These are phyloP conservation scores for Caenorhabditis plicata DNA, from an alignment of 2,888 invertebrate species.

Conservation along the genomic window DNA sequence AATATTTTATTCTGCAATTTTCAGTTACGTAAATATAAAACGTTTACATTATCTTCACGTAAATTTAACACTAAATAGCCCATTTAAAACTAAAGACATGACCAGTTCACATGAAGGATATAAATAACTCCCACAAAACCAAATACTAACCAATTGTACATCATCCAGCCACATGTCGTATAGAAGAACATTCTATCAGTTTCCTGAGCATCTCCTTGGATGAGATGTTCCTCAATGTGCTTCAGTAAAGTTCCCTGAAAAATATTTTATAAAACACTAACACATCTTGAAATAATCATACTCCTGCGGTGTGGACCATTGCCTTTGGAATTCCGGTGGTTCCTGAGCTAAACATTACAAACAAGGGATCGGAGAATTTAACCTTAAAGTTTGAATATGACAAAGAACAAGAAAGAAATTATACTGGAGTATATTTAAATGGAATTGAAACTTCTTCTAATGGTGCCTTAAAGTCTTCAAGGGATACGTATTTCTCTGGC, in stretches of 20 bases:
- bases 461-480: constrained; percentile 32
- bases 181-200: constrained; percentile 71
- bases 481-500: constrained; percentile 24
- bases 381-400: constrained; percentile 66
- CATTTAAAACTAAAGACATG: too few species aligned
- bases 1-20: too few species aligned
- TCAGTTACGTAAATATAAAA: too few species aligned
- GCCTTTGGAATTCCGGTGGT: constrained; percentile 72
- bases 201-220: constrained; percentile 69
- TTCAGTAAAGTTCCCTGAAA: constrained; percentile 71
- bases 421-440: constrained; percentile 28
- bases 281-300: constrained; percentile 58
- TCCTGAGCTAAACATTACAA: constrained; percentile 72
- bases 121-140: too few species aligned
- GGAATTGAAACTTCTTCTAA: constrained; percentile 11
- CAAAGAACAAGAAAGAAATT: background rate
- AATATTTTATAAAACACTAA: background rate
- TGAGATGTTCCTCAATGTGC: constrained; percentile 70
- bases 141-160: constrained; percentile 72
- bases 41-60: too few species aligned
- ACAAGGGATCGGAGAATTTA: constrained; percentile 71
- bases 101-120: too few species aligned
- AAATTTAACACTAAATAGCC: too few species aligned
- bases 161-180: constrained; percentile 73
- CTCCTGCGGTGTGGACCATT: constrained; percentile 72